Evolutionary conservation across 2,797 vertebrate genomes (phyloP).

Genomic region (Microhierax caerulescens): DNA sequence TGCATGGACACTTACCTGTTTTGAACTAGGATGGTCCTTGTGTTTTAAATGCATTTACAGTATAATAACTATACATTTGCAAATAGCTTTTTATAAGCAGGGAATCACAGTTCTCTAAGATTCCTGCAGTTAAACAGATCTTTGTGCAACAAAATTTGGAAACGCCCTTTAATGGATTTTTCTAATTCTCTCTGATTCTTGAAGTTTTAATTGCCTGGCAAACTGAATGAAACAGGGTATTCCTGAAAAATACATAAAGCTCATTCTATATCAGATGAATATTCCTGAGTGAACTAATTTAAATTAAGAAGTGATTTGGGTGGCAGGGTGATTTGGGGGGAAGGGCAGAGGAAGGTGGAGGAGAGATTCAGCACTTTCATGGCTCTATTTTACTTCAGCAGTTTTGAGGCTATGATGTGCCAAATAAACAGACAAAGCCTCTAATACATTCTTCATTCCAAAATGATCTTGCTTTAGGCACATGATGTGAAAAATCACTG

Average conservation of each 20-base stretch:
- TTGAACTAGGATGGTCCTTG: background rate
- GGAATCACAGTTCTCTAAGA: background rate
- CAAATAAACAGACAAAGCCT: background rate
- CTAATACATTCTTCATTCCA: background rate
- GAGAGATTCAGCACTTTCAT: background rate
- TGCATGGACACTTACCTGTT: background rate
- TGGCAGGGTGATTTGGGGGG: background rate
- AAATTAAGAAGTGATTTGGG: background rate
- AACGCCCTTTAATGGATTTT: background rate
- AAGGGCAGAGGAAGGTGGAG: background rate
- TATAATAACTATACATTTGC: background rate
- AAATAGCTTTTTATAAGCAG: background rate
- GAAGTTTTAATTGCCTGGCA: background rate
- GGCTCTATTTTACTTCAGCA: background rate
- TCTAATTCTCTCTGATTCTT: background rate
- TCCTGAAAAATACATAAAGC: background rate
- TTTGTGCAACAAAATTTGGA: background rate
- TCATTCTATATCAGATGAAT: background rate
- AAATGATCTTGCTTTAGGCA: background rate
- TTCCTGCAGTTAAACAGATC: background rate
- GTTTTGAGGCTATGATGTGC: background rate
- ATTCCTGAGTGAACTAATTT: background rate
- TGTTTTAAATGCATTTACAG: background rate
- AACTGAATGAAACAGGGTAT: background rate
- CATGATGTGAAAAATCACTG: background rate